Conservation (phyloP, 2,888 invertebrate species). For the Leucophenga montana region DNA sequence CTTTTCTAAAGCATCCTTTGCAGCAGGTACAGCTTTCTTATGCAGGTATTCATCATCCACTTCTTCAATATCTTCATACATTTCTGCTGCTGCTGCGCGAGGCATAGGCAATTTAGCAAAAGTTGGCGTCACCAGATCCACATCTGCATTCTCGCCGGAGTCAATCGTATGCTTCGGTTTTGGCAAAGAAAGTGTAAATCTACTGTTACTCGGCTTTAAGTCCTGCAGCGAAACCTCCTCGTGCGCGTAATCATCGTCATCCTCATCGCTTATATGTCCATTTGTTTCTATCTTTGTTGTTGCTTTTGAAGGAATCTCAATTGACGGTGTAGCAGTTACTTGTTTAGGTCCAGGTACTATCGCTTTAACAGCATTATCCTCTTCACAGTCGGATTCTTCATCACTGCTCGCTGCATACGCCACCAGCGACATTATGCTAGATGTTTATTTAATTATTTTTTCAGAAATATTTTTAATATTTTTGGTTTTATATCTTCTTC, state of each 20-base stretch:
- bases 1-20: constrained; percentile 49
- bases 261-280: constrained; percentile 67
- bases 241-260: constrained; percentile 53
- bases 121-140: constrained; percentile 46
- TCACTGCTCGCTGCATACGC: constrained; percentile 77
- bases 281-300: constrained; percentile 44
- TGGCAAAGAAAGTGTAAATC: constrained; percentile 57
- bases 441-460: not conserved
- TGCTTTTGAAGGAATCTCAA: not conserved
- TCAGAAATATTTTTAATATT: not conserved
- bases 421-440: constrained; percentile 76
- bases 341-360: constrained; percentile 31
- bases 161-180: constrained; percentile 55
- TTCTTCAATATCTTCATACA: constrained; percentile 68
- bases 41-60: constrained; percentile 79
- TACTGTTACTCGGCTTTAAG: constrained; percentile 36
- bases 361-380: constrained; percentile 35
- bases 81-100: constrained; percentile 14
- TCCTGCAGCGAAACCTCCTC: constrained; percentile 45
- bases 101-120: constrained; percentile 70
- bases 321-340: not conserved
- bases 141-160: not conserved
- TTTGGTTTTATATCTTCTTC: not conserved
- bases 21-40: constrained; percentile 74
- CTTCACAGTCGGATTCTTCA: constrained; percentile 66